A percentile compares a stretch with the other conserved stretches of the same genome.
These are phyloP conservation scores for Xiphydria camelus DNA, from an alignment of 2,888 invertebrate genomes.

Conservation along the genomic window DNA sequence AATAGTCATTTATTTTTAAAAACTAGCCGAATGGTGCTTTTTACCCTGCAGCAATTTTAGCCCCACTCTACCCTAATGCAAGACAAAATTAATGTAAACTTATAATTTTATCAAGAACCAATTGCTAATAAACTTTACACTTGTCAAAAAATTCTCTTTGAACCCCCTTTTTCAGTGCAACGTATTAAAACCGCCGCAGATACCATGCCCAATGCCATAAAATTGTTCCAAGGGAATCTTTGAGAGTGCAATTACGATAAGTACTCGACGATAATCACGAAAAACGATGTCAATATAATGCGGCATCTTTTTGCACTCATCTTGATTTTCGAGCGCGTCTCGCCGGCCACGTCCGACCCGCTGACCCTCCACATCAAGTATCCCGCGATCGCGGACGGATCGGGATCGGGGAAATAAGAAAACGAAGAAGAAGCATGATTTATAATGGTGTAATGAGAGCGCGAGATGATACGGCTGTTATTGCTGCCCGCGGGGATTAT, in stretches of 20 bases:
- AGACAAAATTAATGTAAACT: neutral
- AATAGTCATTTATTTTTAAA: too few relatives aligned
- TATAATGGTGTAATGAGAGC: slow-evolving; percentile 52
- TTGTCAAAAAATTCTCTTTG: too few relatives aligned
- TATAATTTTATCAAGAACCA: too few relatives aligned
- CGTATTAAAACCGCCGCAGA: too few relatives aligned
- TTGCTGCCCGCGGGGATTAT: slow-evolving; percentile 42
- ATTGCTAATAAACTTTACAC: too few relatives aligned
- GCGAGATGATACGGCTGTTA: slow-evolving; percentile 44
- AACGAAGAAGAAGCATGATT: slow-evolving; percentile 38
- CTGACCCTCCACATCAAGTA: slow-evolving; percentile 40
- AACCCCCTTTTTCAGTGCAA: too few relatives aligned
- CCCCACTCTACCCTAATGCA: too few relatives aligned
- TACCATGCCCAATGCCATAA: too few relatives aligned
- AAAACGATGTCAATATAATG: neutral
- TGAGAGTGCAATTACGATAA: too few relatives aligned
- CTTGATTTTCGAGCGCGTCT: slow-evolving; percentile 18
- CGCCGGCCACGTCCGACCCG: slow-evolving; percentile 31
- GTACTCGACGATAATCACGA: neutral
- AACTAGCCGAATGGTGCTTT: too few relatives aligned
- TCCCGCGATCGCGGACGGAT: slow-evolving; percentile 17
- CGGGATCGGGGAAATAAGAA: slow-evolving; percentile 37
- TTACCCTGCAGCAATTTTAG: too few relatives aligned
- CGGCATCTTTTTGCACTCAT: neutral
- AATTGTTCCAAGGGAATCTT: too few relatives aligned